These are phyloP conservation scores for Trochalopteron elliotii DNA, from an alignment of 2,113 vertebrate species.

Conservation along the genomic window DNA sequence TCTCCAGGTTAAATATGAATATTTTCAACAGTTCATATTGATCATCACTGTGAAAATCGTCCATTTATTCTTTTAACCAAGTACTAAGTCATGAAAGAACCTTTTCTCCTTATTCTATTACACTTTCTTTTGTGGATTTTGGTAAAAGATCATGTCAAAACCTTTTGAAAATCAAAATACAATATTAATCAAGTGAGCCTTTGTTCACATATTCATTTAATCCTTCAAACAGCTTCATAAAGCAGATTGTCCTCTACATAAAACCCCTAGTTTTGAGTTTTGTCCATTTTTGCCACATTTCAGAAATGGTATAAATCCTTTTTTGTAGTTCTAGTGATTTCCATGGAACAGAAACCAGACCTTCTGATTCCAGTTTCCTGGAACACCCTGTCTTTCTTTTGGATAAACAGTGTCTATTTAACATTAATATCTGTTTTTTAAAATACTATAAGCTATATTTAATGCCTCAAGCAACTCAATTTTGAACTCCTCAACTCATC, in stretches of 20 bases:
- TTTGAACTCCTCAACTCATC: neutral
- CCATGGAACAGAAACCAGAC: neutral
- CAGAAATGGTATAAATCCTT: neutral
- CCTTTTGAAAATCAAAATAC: conserved; percentile 8
- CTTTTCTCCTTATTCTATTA: neutral
- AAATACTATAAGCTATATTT: neutral
- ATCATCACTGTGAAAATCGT: conserved; percentile 9
- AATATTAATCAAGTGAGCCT: conserved; percentile 8
- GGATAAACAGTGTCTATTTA: neutral
- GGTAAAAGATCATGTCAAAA: neutral
- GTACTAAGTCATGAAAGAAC: conserved; percentile 12
- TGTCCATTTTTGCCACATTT: neutral
- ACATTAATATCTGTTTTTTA: neutral
- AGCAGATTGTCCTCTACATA: neutral
- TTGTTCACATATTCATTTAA: conserved; percentile 3
- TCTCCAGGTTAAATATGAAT: conserved; percentile 36
- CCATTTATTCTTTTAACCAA: conserved; percentile 34
- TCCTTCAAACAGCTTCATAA: neutral
- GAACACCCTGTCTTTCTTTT: neutral
- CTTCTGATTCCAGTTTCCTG: neutral
- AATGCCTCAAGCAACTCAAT: neutral
- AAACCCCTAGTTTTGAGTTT: neutral
- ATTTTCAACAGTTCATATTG: conserved; percentile 8
- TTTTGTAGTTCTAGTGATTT: neutral
- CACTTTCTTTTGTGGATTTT: neutral